Conservation (phyloP, 2,113 vertebrate species). For the Lathamus discolor region DNA sequence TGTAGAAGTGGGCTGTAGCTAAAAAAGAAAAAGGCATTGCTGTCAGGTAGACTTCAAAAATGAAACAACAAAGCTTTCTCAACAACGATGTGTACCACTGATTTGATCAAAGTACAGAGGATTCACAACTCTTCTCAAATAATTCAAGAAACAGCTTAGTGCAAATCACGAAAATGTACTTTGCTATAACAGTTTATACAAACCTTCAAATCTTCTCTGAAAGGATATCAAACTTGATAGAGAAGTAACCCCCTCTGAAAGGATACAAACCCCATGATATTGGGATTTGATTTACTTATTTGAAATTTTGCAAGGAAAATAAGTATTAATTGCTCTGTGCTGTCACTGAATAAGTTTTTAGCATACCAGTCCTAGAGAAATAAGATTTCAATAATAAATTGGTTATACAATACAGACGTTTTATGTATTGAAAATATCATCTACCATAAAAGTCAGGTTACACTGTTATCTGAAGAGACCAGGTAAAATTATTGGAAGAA, state of each 20-base stretch:
- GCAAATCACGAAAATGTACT: not conserved
- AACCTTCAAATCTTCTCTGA: not conserved
- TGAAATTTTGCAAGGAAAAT: not conserved
- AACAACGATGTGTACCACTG: not conserved
- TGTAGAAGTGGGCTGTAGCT: not conserved
- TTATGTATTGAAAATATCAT: constrained; percentile 41
- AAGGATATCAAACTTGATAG: not conserved
- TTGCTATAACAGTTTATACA: not conserved
- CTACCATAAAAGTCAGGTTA: constrained; percentile 19
- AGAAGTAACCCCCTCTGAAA: not conserved
- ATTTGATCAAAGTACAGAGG: not conserved
- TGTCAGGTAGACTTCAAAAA: not conserved
- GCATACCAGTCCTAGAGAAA: not conserved
- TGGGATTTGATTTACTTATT: not conserved
- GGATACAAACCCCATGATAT: not conserved
- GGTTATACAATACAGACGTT: not conserved
- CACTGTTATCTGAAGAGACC: not conserved
- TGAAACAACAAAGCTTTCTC: not conserved
- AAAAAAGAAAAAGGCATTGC: not conserved
- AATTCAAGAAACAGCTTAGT: not conserved
- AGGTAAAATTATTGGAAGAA: constrained; percentile 56
- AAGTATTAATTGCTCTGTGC: constrained; percentile 33
- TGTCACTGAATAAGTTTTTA: constrained; percentile 18
- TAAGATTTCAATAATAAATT: not conserved
- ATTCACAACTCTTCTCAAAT: not conserved